Base-by-base conservation (phyloP, 2,888 invertebrate species). In the Clepsis dumicolana region DNA sequence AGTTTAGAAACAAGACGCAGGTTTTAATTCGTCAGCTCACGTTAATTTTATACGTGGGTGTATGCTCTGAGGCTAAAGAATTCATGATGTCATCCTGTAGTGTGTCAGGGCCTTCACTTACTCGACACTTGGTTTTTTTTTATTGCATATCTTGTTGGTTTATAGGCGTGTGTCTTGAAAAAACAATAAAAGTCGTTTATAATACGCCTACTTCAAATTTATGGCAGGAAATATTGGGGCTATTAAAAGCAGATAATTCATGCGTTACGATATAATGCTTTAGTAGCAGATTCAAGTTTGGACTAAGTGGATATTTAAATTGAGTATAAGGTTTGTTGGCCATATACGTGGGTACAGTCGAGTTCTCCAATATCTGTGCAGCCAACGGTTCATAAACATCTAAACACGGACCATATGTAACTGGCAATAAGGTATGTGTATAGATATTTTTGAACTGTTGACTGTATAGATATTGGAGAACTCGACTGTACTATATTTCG, bases 91-190 rank as follows among this genome's bases (percentile, higher is more conserved):
- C 87, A 87, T 86, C 71, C 65, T 66, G 67, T 69, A 71, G 72
- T 77, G 72, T 83, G 84, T 84, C 87, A 85, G 81, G 86, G 87
- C 66, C 83, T 83, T 81, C 75, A 79, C 84, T 84, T 82, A 79
- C 80, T 73, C 72, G 73, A 71, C 75, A 76, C 80, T 80, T 72
- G 62, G 67, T 32, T 72, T 48, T 70, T 48, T 70, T 77, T 77
- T 76, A 75, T 73, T 66, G 73, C 72, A 64, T 68, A 68, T 59
- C 54, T 48, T 21, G 50, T 67, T 57, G 50, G 50, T 67, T 64
- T 64, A 68, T 64, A 68, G 41, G 63, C 57, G 48, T 59, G 25
- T 41, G 38, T 61, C 44, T 67, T 38, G 41, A 32, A 59, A 68
- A 52, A 64, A 68, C 63, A 68, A 68, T 64, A 44, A 59, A 64